Evolutionary conservation across 2,113 vertebrate species (phyloP).

Genomic region (Alces alces): DNA sequence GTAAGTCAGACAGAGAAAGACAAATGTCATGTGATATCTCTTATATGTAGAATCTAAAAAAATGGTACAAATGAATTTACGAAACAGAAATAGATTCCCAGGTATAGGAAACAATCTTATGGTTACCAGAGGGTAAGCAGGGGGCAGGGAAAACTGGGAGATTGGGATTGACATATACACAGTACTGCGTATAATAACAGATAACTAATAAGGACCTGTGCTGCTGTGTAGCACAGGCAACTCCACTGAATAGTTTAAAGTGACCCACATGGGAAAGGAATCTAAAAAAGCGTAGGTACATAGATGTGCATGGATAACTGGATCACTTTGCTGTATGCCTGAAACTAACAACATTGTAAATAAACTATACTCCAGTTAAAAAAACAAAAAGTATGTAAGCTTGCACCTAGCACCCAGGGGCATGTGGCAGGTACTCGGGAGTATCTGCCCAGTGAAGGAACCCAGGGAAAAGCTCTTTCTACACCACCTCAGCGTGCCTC

Average conservation of each 20-base stretch:
- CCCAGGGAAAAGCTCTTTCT: neutral
- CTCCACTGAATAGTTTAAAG: neutral
- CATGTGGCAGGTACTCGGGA: neutral
- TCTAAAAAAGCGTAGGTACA: neutral
- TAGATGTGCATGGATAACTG: neutral
- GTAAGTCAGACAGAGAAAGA: neutral
- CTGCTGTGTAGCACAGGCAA: neutral
- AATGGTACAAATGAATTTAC: neutral
- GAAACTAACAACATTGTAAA: neutral
- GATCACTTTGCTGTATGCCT: neutral
- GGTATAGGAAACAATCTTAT: neutral
- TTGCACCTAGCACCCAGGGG: neutral
- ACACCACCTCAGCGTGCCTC: neutral
- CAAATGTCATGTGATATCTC: neutral
- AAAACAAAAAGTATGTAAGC: neutral
- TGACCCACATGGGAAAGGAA: neutral
- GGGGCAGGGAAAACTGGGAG: neutral
- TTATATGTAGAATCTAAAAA: neutral
- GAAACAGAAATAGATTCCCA: neutral
- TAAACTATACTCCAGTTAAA: neutral
- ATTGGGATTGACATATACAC: neutral
- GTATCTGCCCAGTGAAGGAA: neutral
- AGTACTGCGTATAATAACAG: neutral
- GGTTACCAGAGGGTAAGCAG: neutral
- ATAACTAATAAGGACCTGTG: neutral